phyloP scores from a whole-genome alignment of 2,113 vertebrate species.

The Proteles cristata region DNA sequence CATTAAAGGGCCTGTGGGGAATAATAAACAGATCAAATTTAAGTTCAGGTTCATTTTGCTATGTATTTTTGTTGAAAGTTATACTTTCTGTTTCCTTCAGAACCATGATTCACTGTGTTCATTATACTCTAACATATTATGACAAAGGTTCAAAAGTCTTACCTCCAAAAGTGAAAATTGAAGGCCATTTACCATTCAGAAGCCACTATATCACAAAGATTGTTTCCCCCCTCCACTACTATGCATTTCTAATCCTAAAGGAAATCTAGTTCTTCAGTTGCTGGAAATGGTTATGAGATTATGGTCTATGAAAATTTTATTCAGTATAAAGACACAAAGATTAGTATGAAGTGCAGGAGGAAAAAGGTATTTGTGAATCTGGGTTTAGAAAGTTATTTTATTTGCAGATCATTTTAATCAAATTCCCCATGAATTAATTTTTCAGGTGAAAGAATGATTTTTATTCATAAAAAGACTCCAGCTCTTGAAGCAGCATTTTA shows the following conservation, averaged over 20 bases:
- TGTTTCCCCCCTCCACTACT: neutral
- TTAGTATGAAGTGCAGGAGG: neutral
- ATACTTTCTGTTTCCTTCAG: neutral
- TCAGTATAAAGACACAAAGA: neutral
- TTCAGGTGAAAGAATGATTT: slow-evolving; percentile 3
- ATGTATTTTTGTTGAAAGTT: slow-evolving; percentile 21
- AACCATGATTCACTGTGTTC: neutral
- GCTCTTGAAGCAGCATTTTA: neutral
- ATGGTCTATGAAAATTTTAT: neutral
- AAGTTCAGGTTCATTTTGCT: slow-evolving; percentile 34
- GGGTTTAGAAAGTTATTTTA: neutral
- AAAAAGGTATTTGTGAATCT: neutral
- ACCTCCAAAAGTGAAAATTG: neutral
- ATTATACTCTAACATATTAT: neutral
- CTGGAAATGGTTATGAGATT: neutral
- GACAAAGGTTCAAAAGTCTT: neutral
- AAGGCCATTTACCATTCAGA: neutral
- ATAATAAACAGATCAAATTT: slow-evolving; percentile 1
- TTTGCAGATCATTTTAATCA: slow-evolving; percentile 51
- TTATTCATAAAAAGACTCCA: neutral
- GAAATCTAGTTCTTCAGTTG: neutral
- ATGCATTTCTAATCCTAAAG: slow-evolving; percentile 28
- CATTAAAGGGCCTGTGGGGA: neutral
- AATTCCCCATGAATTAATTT: neutral
- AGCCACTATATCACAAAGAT: neutral